Evolutionary conservation across 2,888 invertebrate species (phyloP).

Genomic region (Blastobasis lacticolella): DNA sequence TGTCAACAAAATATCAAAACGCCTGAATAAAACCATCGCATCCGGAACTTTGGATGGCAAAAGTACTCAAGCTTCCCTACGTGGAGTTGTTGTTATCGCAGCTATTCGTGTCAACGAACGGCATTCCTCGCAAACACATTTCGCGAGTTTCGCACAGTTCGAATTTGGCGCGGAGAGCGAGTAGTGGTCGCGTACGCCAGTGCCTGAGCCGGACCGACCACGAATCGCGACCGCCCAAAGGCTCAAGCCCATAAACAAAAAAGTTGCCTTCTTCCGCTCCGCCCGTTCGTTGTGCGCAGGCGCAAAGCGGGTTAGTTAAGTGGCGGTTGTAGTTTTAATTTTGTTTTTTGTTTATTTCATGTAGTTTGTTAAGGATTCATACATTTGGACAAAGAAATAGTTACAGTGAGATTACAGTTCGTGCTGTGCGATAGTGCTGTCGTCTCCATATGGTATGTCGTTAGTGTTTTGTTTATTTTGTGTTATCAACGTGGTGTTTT

Average conservation of each 20-base stretch:
- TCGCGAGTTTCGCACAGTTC: constrained; percentile 34
- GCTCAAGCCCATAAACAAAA: neutral
- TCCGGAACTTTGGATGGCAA: no score
- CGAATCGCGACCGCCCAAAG: no score
- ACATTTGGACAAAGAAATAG: no score
- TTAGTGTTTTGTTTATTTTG: constrained; percentile 35
- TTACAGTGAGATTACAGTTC: no score
- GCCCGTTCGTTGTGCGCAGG: neutral
- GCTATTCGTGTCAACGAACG: constrained; percentile 8
- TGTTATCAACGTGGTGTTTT: constrained; percentile 34
- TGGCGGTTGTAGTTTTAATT: constrained; percentile 2
- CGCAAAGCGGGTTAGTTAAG: neutral
- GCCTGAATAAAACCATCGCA: no score
- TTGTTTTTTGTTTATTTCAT: neutral
- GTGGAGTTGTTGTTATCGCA: no score
- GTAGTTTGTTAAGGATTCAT: no score
- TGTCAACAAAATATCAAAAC: no score
- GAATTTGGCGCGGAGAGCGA: constrained; percentile 59
- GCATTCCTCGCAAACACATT: constrained; percentile 14
- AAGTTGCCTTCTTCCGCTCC: constrained; percentile 1
- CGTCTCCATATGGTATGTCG: constrained; percentile 30
- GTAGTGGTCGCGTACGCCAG: constrained; percentile 41
- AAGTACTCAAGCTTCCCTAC: no score
- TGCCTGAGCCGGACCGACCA: neutral
- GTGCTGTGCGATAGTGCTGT: constrained; percentile 1